Conservation (phyloP, 1,140 invertebrate genomes). For the Alviniconcha marisindica region DNA sequence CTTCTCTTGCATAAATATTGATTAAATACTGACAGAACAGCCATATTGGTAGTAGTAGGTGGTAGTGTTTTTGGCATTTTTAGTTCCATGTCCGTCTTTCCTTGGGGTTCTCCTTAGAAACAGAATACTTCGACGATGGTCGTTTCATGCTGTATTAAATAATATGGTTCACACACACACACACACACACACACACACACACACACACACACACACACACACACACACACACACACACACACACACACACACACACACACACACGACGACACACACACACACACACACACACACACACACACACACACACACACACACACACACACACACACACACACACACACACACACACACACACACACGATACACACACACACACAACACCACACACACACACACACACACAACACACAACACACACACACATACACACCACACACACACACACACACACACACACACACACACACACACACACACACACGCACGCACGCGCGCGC, state of each 20-base stretch:
- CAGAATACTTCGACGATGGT: too few species aligned
- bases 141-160: too few species aligned
- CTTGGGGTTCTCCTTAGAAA: too few species aligned
- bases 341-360: slow-evolving; percentile 14
- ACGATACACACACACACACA: slow-evolving; percentile 13
- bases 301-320: slow-evolving; percentile 17
- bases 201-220: not conserved
- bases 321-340: slow-evolving; percentile 17
- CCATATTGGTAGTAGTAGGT: too few species aligned
- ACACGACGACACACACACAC: not conserved
- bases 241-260: not conserved
- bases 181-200: slow-evolving; percentile 16
- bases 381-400: slow-evolving; percentile 25
- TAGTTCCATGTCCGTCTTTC: too few species aligned
- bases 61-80: too few species aligned
- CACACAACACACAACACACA: slow-evolving; percentile 15
- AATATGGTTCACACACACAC: slow-evolving; percentile 11
- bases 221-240: slow-evolving; percentile 9
- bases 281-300: slow-evolving; percentile 13
- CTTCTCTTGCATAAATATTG: too few species aligned
- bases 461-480: slow-evolving; percentile 21
- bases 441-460: slow-evolving; percentile 23
- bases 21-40: too few species aligned
- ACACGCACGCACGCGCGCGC: too few species aligned
- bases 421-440: not conserved